Conservation (phyloP, 1,140 invertebrate species). For the Drosophila micromelanica region DNA sequence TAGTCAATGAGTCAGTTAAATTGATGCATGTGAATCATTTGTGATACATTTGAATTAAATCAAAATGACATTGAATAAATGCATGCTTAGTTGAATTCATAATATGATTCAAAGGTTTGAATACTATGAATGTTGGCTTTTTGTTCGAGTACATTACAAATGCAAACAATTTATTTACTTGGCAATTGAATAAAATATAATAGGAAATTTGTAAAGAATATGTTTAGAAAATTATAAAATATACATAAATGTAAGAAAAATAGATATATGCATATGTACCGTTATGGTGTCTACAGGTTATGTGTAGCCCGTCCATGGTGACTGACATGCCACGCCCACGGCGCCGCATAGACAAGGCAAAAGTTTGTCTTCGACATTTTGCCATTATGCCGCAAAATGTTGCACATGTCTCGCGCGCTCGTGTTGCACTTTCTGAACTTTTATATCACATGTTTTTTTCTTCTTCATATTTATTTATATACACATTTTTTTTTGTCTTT, state of each 20-base stretch:
- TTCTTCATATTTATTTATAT: slow-evolving; percentile 52
- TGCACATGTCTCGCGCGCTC: slow-evolving; percentile 62
- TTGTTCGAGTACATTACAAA: background rate
- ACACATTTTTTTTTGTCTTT: too few relatives aligned
- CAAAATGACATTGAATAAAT: slow-evolving; percentile 5
- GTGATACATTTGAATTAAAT: slow-evolving; percentile 13
- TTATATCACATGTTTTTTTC: slow-evolving; percentile 40
- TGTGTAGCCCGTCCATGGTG: slow-evolving; percentile 1
- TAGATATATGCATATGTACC: background rate
- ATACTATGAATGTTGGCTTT: too few relatives aligned
- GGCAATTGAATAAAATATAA: background rate
- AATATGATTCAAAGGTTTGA: background rate
- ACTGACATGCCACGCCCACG: slow-evolving; percentile 12
- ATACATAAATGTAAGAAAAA: background rate
- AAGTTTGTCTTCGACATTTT: slow-evolving; percentile 58
- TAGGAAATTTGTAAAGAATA: background rate
- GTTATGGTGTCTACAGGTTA: background rate
- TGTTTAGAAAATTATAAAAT: background rate
- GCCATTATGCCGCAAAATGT: slow-evolving; percentile 61
- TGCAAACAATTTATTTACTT: background rate
- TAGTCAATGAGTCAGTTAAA: slow-evolving; percentile 1
- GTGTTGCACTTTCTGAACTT: slow-evolving; percentile 43
- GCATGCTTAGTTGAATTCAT: background rate
- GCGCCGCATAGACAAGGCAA: slow-evolving; percentile 17
- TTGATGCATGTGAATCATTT: slow-evolving; percentile 1